Evolutionary conservation across 2,888 invertebrate species (phyloP).

Genomic region (Dexiosoma caninum): DNA sequence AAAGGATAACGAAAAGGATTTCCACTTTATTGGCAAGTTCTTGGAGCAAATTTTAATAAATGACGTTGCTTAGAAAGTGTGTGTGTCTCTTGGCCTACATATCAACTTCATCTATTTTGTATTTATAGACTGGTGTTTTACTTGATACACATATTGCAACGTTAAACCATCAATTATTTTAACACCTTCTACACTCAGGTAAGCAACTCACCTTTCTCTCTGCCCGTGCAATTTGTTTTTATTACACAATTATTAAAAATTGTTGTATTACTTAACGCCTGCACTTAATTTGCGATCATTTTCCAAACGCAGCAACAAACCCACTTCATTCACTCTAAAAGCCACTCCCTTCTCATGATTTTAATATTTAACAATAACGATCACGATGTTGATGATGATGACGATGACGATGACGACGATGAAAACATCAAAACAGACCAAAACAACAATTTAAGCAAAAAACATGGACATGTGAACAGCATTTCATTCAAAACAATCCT

Average conservation of each 20-base stretch:
- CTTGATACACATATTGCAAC: neutral
- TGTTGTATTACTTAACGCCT: conserved; percentile 54
- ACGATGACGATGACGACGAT: conserved; percentile 19
- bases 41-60: too few species aligned
- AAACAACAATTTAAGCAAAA: conserved; percentile 67
- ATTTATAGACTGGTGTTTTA: neutral
- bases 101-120: neutral
- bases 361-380: conserved; percentile 33
- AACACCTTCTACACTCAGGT: conserved; percentile 38
- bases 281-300: conserved; percentile 48
- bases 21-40: too few species aligned
- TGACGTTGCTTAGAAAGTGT: too few species aligned
- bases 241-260: conserved; percentile 52
- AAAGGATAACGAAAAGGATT: too few species aligned
- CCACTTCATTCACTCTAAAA: conserved; percentile 57
- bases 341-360: conserved; percentile 67
- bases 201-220: conserved; percentile 17
- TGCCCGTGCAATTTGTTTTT: conserved; percentile 33
- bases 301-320: conserved; percentile 56
- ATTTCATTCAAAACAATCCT: conserved; percentile 28
- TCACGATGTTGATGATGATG: conserved; percentile 35
- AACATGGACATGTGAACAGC: conserved; percentile 69
- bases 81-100: conserved; percentile 7
- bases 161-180: conserved; percentile 49
- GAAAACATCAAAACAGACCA: conserved; percentile 53